Base-by-base conservation (phyloP, 2,113 vertebrate genomes). In the Lepus americanus region DNA sequence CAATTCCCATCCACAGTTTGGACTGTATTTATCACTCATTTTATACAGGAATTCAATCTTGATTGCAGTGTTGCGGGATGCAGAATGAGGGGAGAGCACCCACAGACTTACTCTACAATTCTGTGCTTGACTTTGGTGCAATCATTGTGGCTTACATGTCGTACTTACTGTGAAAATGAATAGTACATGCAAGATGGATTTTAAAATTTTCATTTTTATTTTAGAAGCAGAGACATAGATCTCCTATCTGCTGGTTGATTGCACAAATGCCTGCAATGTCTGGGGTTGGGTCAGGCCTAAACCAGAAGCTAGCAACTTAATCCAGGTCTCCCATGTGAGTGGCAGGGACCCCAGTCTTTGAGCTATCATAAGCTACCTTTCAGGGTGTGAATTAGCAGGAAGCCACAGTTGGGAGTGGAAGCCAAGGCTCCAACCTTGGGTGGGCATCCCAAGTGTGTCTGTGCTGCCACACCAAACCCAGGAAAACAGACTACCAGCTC, bases 41-140 rank as follows among this genome's bases (percentile, higher is more conserved):
- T 94, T 87, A 79, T 74, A 55, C 13, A 79, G 31, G 74, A 92
- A 87, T 92, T 81, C 64, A 51, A 87, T 79, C 33, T n/a, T 76
- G 61, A 83, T 72, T 31, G 22, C 5, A 44, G 81, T 59, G 25
- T 31, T 59, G 14, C 29, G 53, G 8, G 49, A 33, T 70, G 13
- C 51, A 27, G 53, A 79, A 79, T 69, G 55, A 79, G 19, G 19
- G 23, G 23, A 11, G 3, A 55, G 61, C 25, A 23, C 1, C 22
- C 29, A 5, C 20, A 79, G 55, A 51, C 10, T 87, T 27, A 36
- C 1, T 0, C 29, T 51, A n/a, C 12, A 66, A 2, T 73, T 74
- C 79, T 44, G 14, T 92, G 64, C 19, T 95, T 96, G 67, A 59
- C 39, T 66, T 93, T 80, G 87, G 55, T 29, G 3, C 33, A 83